Percentiles rank a stretch among this genome's conserved stretches.
Conservation (phyloP, 2,888 invertebrate genomes). For the Diplolepis rosae region DNA sequence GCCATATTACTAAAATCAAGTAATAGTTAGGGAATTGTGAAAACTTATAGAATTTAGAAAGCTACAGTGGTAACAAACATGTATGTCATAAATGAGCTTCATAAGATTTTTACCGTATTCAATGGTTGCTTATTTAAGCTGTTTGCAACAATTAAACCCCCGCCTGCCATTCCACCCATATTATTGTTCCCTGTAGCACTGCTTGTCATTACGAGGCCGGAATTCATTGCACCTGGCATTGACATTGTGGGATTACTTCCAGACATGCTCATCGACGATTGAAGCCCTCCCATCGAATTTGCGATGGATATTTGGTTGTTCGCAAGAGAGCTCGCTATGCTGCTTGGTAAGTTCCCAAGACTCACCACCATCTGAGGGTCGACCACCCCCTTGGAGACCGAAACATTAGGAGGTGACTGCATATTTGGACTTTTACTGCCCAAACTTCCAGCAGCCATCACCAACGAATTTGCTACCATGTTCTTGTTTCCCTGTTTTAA, state of each 20-base stretch:
- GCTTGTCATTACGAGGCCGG: conserved; percentile 88
- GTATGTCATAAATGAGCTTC: not conserved
- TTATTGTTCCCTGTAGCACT: conserved; percentile 77
- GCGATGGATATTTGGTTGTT: conserved; percentile 73
- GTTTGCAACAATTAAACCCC: conserved; percentile 83
- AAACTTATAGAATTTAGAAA: too few species aligned
- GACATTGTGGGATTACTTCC: conserved; percentile 70
- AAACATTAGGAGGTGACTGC: conserved; percentile 90
- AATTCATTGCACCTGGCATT: conserved; percentile 70
- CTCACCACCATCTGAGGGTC: conserved; percentile 79
- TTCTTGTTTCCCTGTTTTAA: conserved; percentile 81
- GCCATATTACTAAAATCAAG: too few species aligned
- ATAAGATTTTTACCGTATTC: conserved; percentile 60
- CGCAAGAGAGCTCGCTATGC: conserved; percentile 75
- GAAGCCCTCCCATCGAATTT: conserved; percentile 74
- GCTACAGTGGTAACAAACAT: not conserved
- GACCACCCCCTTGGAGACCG: conserved; percentile 80
- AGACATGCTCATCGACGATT: conserved; percentile 80
- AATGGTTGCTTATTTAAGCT: conserved; percentile 84
- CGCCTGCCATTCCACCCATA: conserved; percentile 81
- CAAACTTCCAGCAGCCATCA: conserved; percentile 83
- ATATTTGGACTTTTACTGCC: conserved; percentile 89
- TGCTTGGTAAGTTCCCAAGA: conserved; percentile 76
- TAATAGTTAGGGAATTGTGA: too few species aligned
- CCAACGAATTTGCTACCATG: conserved; percentile 82